phyloP scores from a whole-genome alignment of 2,888 invertebrate species.

The Megaustenia siamemsis region DNA sequence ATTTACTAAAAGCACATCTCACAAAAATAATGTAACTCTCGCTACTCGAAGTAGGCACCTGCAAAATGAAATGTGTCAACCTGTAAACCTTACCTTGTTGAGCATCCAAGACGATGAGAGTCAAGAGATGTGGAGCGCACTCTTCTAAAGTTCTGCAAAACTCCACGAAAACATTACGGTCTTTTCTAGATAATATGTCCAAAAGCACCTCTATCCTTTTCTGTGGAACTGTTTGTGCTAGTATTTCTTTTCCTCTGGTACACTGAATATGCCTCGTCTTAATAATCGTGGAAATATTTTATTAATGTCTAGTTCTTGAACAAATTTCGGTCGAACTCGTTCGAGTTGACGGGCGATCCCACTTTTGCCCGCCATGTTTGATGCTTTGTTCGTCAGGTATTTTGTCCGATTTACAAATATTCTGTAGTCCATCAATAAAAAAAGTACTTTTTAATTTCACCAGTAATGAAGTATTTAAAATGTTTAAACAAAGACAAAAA shows the following conservation, averaged over 20 bases:
- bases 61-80: neutral
- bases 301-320: slow-evolving; percentile 73
- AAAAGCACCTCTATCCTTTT: slow-evolving; percentile 73
- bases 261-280: slow-evolving; percentile 69
- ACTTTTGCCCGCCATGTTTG: slow-evolving; percentile 76
- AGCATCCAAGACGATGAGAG: slow-evolving; percentile 68
- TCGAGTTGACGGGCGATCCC: slow-evolving; percentile 71
- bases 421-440: neutral
- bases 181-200: slow-evolving; percentile 74
- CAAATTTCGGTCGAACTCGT: slow-evolving; percentile 68
- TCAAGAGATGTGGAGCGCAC: slow-evolving; percentile 70
- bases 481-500: neutral
- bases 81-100: slow-evolving; percentile 63
- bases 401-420: neutral
- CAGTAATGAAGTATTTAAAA: neutral
- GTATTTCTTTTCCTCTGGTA: slow-evolving; percentile 71
- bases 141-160: slow-evolving; percentile 77
- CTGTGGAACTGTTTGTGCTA: slow-evolving; percentile 63
- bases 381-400: slow-evolving; percentile 40
- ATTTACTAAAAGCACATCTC: too few relatives aligned
- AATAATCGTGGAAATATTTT: slow-evolving; percentile 71
- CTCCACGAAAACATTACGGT: slow-evolving; percentile 73
- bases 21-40: too few relatives aligned
- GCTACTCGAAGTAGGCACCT: too few relatives aligned
- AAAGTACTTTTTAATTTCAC: neutral